Evolutionary conservation across 2,797 vertebrate species (phyloP).

Genomic region (Falco concolor): DNA sequence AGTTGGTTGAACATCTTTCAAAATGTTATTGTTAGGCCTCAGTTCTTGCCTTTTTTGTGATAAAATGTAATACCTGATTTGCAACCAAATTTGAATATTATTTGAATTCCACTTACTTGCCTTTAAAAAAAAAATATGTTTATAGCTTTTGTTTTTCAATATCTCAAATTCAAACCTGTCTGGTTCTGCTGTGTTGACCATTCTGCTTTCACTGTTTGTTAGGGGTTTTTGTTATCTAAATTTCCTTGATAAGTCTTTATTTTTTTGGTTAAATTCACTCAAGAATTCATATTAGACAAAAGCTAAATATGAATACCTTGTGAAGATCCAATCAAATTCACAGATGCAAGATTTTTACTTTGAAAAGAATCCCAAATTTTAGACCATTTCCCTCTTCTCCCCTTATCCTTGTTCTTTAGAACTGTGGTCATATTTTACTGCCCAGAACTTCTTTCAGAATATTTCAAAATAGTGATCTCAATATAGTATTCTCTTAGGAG

Average conservation of each 20-base stretch:
- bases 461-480: background rate
- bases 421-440: background rate
- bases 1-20: background rate
- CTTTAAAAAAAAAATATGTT: background rate
- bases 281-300: background rate
- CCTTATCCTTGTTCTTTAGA: background rate
- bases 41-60: background rate
- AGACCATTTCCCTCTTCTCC: background rate
- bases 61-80: background rate
- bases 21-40: background rate
- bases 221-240: background rate
- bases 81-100: background rate
- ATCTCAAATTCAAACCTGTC: background rate
- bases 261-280: background rate
- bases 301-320: background rate
- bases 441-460: background rate
- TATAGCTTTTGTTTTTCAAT: background rate
- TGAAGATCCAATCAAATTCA: background rate
- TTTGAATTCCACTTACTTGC: background rate
- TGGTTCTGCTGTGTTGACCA: background rate
- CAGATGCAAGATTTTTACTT: background rate
- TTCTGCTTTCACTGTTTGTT: background rate
- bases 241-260: background rate
- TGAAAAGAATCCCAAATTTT: background rate
- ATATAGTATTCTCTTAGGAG: background rate